A percentile compares a stretch with the other conserved stretches of the same genome.
Conservation (phyloP, 2,113 vertebrate genomes). For the Ageneiosus marmoratus region DNA sequence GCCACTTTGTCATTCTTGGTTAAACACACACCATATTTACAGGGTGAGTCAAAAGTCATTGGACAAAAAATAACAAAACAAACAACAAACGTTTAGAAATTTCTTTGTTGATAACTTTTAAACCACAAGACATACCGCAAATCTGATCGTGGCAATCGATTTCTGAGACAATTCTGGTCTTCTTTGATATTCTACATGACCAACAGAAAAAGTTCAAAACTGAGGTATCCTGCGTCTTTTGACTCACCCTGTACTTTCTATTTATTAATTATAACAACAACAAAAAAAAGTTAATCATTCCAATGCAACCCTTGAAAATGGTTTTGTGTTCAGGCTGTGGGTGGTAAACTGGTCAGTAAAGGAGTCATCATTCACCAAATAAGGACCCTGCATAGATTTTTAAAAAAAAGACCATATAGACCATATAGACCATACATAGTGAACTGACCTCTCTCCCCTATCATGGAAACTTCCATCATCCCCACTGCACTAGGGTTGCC, state of each 20-base stretch:
- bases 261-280: neutral
- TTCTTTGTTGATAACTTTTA: too few species aligned
- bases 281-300: neutral
- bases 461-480: slow-evolving; percentile 18
- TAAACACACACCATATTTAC: neutral
- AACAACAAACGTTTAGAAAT: too few species aligned
- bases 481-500: neutral
- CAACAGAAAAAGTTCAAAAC: too few species aligned
- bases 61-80: too few species aligned
- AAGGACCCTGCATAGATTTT: slow-evolving; percentile 7
- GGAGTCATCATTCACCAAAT: neutral
- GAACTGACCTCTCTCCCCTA: neutral
- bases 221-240: too few species aligned
- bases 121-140: too few species aligned
- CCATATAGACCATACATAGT: neutral
- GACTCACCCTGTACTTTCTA: neutral
- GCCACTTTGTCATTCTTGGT: neutral
- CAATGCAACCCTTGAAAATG: neutral
- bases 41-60: too few species aligned
- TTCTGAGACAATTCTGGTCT: too few species aligned
- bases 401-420: too few species aligned
- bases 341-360: neutral
- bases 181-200: too few species aligned
- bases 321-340: neutral
- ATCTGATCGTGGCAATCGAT: too few species aligned